Base-by-base conservation (phyloP, 2,113 vertebrate genomes). In the Upupa epops region DNA sequence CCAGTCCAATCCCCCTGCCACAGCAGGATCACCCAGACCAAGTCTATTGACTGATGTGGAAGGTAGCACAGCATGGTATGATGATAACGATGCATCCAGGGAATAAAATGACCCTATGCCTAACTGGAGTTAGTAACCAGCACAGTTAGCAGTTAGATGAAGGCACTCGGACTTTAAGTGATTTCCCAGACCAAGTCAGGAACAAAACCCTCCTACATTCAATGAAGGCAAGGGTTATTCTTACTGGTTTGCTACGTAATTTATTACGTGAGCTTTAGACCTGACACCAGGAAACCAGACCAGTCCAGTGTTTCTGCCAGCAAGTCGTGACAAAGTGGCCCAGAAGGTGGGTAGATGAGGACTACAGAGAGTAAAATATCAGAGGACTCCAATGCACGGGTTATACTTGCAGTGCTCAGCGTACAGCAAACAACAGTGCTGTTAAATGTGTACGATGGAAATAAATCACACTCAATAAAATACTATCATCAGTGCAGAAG, bases 381-480 rank as follows among this genome's bases (percentile, higher is more conserved):
- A 31, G 48, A 74, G 89, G 6, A 76, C 25, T 76, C 11, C 15
- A 7, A 65, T 26, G n/a, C 90, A 46, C 8, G 70, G 14, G 16
- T 76, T 25, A 54, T 68, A 52, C 11, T 86, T 63, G 14, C 26
- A 92, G 45, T 63, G 32, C 24, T 89, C 42, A 45, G 12, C 66
- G 55, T 79, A 61, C 11, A 83, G 49, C 64, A 92, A 94, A 86
- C 15, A 88, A 29, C 32, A 76, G 26, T 22, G 25, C 10, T 84
- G 28, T 45, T 77, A 93, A 95, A 59, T 19, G 37, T 51, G 94
- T 45, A 70, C 60, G 64, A 40, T 58, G 18, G 66, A 95, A 94
- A 90, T 76, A 93, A 90, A 86, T 79, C 8, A 3, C 32, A 77
- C 13, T 85, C 31, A 80, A 69, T 80, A 79, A 96, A 92, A 85